Conservation (phyloP, 2,888 invertebrate genomes). For the Polymixis lichenea region DNA sequence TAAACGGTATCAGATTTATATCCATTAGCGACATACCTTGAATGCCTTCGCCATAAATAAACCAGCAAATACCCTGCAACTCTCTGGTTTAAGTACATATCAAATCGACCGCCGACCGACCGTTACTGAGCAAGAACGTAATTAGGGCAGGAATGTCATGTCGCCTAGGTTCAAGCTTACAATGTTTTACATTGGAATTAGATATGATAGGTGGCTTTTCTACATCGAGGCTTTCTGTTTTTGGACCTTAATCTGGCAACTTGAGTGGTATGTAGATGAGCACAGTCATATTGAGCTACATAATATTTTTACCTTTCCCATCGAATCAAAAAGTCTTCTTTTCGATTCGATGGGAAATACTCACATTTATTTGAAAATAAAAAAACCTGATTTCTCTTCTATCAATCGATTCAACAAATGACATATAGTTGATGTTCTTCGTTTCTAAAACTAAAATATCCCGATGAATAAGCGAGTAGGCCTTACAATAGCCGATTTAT, state of each 20-base stretch:
- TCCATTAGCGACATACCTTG: slow-evolving; percentile 45
- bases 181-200: slow-evolving; percentile 25
- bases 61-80: slow-evolving; percentile 33
- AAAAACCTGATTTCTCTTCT: no score
- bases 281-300: background rate
- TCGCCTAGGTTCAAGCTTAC: slow-evolving; percentile 37
- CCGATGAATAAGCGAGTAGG: slow-evolving; percentile 26
- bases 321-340: no score
- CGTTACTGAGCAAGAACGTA: slow-evolving; percentile 46
- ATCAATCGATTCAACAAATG: background rate
- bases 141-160: slow-evolving; percentile 69
- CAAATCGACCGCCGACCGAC: slow-evolving; percentile 49
- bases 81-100: slow-evolving; percentile 52
- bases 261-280: background rate
- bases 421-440: background rate
- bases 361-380: no score
- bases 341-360: no score
- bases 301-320: background rate
- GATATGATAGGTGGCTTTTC: slow-evolving; percentile 37
- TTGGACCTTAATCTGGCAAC: background rate
- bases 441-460: slow-evolving; percentile 5
- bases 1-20: slow-evolving; percentile 55
- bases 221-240: background rate
- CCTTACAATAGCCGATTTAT: slow-evolving; percentile 27
- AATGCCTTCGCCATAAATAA: slow-evolving; percentile 50